Evolutionary conservation across 1,140 invertebrate species (phyloP).

Genomic region (Coelopa frigida): DNA sequence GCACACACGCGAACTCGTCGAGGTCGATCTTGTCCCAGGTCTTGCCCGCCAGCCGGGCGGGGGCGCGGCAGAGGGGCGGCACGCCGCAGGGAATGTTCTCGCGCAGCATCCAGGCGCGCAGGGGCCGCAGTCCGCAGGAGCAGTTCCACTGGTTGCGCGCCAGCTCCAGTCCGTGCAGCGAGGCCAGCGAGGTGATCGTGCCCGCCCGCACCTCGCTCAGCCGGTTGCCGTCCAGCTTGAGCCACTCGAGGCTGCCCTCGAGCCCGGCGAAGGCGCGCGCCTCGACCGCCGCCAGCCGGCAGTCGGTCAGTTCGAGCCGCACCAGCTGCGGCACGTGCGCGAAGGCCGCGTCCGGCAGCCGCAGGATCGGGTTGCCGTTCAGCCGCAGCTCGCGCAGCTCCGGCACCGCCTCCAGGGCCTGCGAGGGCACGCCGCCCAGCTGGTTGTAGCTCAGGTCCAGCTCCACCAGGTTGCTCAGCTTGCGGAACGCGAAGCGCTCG

Average conservation of each 20-base stretch:
- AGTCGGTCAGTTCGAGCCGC: conserved; percentile 63
- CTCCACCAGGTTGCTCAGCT: conserved; percentile 68
- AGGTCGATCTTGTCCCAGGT: conserved; percentile 67
- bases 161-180: conserved; percentile 65
- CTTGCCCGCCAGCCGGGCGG: conserved; percentile 53
- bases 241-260: conserved; percentile 60
- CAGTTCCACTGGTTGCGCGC: conserved; percentile 76
- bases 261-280: conserved; percentile 64
- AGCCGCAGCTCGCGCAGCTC: conserved; percentile 69
- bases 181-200: conserved; percentile 58
- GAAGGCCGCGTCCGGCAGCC: conserved; percentile 64
- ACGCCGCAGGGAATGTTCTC: conserved; percentile 66
- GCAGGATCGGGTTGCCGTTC: conserved; percentile 63
- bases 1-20: conserved; percentile 73
- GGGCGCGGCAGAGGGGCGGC: conserved; percentile 60
- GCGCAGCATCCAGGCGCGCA: conserved; percentile 68
- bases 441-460: conserved; percentile 69
- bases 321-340: conserved; percentile 59
- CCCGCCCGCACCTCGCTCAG: conserved; percentile 56
- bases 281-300: conserved; percentile 59
- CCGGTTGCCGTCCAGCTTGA: conserved; percentile 69
- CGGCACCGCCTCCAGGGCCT: conserved; percentile 59
- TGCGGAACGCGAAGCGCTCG: conserved; percentile 58
- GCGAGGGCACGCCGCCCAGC: conserved; percentile 59
- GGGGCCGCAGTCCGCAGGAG: conserved; percentile 63